phyloP scores from a whole-genome alignment of 2,797 vertebrate genomes.

The Lepilemur ruficaudatus region DNA sequence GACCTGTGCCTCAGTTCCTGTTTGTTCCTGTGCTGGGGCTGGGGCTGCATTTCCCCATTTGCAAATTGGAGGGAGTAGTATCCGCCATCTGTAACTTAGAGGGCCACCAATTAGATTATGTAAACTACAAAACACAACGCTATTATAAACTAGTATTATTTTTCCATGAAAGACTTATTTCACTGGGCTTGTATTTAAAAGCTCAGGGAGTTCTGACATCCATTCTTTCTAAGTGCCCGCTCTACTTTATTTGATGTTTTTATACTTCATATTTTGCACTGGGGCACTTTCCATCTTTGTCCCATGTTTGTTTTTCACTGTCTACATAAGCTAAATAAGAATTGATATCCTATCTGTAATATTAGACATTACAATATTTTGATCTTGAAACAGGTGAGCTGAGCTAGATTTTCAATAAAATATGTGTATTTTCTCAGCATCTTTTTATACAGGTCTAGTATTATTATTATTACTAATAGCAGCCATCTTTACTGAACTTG shows the following conservation, averaged over 20 bases:
- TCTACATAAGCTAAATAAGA: conserved; percentile 14
- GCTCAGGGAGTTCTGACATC: background rate
- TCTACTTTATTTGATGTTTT: background rate
- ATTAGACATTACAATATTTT: background rate
- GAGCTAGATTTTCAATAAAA: background rate
- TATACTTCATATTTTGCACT: background rate
- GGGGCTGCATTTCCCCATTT: background rate
- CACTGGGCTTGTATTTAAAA: background rate
- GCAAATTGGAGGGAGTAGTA: background rate
- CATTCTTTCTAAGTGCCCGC: background rate
- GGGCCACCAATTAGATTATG: background rate
- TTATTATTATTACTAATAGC: background rate
- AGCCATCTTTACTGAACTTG: background rate
- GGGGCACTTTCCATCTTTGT: background rate
- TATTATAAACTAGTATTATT: background rate
- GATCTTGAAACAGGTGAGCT: background rate
- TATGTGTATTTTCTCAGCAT: background rate
- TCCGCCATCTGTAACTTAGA: background rate
- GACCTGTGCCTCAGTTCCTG: background rate
- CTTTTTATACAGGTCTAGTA: background rate
- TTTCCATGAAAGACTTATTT: background rate
- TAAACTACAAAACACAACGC: background rate
- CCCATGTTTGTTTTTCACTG: background rate
- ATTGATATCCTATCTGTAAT: background rate
- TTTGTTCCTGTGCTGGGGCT: background rate